Evolutionary conservation across 2,113 vertebrate genomes (phyloP), one percentile per base, ranked within the genome.

Genomic region (Zeus faber): DNA sequence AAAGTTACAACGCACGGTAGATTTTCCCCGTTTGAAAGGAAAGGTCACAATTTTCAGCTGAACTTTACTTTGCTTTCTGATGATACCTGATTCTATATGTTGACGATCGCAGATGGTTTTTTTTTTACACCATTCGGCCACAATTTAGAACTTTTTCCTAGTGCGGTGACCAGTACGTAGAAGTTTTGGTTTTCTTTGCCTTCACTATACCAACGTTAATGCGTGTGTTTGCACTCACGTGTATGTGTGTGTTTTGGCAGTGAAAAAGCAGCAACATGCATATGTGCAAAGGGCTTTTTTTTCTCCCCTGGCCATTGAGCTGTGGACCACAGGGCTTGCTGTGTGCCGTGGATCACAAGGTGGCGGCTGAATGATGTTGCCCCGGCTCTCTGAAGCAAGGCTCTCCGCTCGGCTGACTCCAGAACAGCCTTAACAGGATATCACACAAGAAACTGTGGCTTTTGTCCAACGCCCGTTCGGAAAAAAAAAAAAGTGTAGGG

Each of bases 341-440:
- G 86, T 90, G 87, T 80, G 81, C 74, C 72, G 76, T 72, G 87
- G 86, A 89, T 89, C 88, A 91, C 86, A 88, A 78, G 81, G 83
- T 88, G 83, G 85, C 88, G 86, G 85, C 83, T 87, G 89, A 91
- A 89, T 90, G 87, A 88, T 89, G 87, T 85, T 85, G 81, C 80
- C 83, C 77, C 74, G 67, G 79, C 80, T 86, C 85, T 89, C 77
- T 88, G 85, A 78, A 88, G 85, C 79, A 80, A 80, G 83, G 79
- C 70, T 80, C 69, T n/a, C 87, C 67, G 88, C 83, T 88, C 84
- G 85, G 85, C 81, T 80, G 84, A 63, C 67, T 85, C 75, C 79
- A 89, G 85, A 88, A 88, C 85, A 88, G 87, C 84, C 86, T 88
- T 85, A 87, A 88, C 87, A 88, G 88, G 88, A 89, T 85, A 89